These are phyloP conservation scores for Tenodera sinensis DNA, from an alignment of 2,888 invertebrate genomes.

Conservation along the genomic window DNA sequence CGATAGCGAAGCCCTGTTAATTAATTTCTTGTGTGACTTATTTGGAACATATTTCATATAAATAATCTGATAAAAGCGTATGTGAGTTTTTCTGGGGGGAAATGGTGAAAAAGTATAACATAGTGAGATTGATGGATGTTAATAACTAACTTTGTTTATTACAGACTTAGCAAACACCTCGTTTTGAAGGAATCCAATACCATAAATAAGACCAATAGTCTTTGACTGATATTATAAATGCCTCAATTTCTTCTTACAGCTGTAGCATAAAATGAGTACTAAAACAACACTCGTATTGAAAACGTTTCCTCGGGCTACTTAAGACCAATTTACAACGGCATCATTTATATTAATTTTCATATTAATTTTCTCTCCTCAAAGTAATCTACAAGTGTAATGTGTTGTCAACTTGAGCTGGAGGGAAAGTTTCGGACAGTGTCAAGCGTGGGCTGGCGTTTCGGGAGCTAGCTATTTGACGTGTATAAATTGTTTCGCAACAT, in stretches of 20 bases:
- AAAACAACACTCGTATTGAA: not conserved
- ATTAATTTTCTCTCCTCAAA: not conserved
- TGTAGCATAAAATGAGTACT: not conserved
- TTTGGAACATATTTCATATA: too few species aligned
- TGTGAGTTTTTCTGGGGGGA: too few species aligned
- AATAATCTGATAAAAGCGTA: too few species aligned
- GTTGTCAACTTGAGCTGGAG: not conserved
- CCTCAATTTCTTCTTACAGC: not conserved
- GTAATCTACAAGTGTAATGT: not conserved
- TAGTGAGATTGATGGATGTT: too few species aligned
- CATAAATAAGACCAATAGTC: not conserved
- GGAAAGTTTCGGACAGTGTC: not conserved
- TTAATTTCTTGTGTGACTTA: too few species aligned
- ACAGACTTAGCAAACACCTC: too few species aligned
- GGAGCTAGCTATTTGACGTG: not conserved
- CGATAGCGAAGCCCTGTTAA: too few species aligned
- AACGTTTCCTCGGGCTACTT: not conserved
- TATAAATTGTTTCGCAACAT: not conserved
- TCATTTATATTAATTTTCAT: not conserved
- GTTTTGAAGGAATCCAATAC: not conserved
- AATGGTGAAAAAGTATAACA: too few species aligned
- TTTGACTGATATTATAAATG: not conserved
- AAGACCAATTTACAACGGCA: not conserved
- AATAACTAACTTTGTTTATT: too few species aligned
- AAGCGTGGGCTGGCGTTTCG: not conserved